These are phyloP conservation scores for Clusia tigrina DNA, from an alignment of 2,888 invertebrate genomes.

Conservation along the genomic window DNA sequence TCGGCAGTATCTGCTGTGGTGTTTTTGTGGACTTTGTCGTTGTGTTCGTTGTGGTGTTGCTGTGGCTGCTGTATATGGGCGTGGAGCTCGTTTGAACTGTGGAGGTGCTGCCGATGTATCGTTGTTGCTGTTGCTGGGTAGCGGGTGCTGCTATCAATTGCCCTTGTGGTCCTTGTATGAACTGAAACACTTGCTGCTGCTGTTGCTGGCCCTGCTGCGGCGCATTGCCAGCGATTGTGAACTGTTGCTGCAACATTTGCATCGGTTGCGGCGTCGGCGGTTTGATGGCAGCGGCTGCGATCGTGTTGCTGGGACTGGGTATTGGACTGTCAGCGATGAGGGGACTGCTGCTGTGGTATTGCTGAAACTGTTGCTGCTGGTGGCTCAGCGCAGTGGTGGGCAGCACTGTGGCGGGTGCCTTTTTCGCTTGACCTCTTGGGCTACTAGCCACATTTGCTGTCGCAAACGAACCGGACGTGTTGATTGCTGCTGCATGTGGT, in stretches of 20 bases:
- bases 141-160: conserved; percentile 54
- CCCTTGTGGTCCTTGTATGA: conserved; percentile 59
- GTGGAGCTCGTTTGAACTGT: conserved; percentile 40
- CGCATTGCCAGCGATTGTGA: conserved; percentile 47
- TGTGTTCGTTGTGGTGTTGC: conserved; percentile 39
- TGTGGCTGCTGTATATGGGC: conserved; percentile 33
- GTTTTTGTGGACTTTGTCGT: conserved; percentile 59
- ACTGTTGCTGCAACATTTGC: conserved; percentile 62
- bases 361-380: conserved; percentile 53
- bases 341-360: conserved; percentile 62
- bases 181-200: conserved; percentile 58
- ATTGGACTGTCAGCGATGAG: conserved; percentile 64
- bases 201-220: conserved; percentile 41
- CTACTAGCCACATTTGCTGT: conserved; percentile 64
- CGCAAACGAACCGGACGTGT: conserved; percentile 62
- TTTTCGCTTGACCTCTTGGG: conserved; percentile 65
- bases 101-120: conserved; percentile 46
- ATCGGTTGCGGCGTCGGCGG: conserved; percentile 62
- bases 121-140: conserved; percentile 44
- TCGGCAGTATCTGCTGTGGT: conserved; percentile 71
- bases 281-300: conserved; percentile 58
- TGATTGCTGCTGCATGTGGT: conserved; percentile 61
- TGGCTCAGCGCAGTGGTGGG: conserved; percentile 46
- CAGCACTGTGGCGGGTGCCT: conserved; percentile 44
- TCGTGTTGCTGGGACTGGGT: conserved; percentile 62